Conservation (phyloP, 2,888 invertebrate species). For the Nemurella pictetii region DNA sequence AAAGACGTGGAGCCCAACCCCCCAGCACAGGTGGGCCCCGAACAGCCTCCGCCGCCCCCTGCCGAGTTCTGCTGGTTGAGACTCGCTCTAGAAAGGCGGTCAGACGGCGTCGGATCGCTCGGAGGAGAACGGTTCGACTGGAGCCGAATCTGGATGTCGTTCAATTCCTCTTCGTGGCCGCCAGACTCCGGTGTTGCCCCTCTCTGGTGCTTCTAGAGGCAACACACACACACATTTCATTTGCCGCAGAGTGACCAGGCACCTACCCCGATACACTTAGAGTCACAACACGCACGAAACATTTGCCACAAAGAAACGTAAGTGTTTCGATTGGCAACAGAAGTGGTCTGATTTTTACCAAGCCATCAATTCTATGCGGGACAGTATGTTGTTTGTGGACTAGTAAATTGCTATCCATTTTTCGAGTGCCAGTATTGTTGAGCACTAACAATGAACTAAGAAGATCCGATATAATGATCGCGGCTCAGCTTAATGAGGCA, state of each 20-base stretch:
- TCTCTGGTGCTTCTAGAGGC: slow-evolving; percentile 45
- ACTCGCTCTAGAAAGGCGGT: slow-evolving; percentile 42
- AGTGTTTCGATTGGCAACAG: not conserved
- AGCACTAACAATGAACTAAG: not conserved
- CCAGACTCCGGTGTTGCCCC: slow-evolving; percentile 46
- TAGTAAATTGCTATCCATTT: not conserved
- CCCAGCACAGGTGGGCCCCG: slow-evolving; percentile 33
- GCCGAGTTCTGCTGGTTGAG: slow-evolving; percentile 41
- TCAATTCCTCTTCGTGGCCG: slow-evolving; percentile 51
- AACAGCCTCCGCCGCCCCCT: slow-evolving; percentile 31
- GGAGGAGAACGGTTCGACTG: slow-evolving; percentile 45
- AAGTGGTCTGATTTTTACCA: not conserved
- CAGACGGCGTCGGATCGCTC: slow-evolving; percentile 42
- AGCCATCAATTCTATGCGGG: not conserved
- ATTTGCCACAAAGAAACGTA: not conserved
- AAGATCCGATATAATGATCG: not conserved
- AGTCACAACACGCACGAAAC: slow-evolving; percentile 1
- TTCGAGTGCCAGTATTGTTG: not conserved
- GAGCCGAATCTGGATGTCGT: slow-evolving; percentile 53
- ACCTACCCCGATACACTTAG: not conserved
- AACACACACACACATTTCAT: slow-evolving; percentile 20
- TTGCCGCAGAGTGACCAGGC: not conserved
- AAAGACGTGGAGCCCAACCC: slow-evolving; percentile 41
- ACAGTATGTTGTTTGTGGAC: not conserved
- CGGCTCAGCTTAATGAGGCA: not conserved